phyloP scores from a whole-genome alignment of 2,888 invertebrate genomes.

The Eupithecia subumbrata region DNA sequence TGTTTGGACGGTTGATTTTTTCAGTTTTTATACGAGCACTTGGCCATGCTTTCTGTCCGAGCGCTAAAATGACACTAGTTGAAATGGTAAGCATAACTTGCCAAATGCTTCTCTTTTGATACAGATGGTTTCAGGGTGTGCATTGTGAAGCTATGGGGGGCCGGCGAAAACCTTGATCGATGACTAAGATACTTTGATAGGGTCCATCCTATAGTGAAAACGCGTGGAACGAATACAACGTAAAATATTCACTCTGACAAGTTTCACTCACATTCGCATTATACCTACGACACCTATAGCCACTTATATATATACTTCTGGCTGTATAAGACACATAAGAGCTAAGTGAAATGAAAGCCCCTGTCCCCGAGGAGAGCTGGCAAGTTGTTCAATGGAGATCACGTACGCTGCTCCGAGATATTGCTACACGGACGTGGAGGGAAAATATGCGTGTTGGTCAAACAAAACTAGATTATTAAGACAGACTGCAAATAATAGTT shows the following conservation, averaged over 20 bases:
- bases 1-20: too few species aligned
- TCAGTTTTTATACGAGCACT: too few species aligned
- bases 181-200: too few species aligned
- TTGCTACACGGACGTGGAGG: slow-evolving; percentile 5
- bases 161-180: too few species aligned
- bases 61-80: too few species aligned
- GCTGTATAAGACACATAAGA: background rate
- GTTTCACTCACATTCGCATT: background rate
- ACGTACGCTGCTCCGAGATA: slow-evolving; percentile 26
- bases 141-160: too few species aligned
- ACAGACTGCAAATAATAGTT: background rate
- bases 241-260: background rate
- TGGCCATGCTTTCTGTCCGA: too few species aligned
- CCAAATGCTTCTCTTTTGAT: too few species aligned
- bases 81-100: too few species aligned
- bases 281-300: background rate
- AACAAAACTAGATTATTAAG: background rate
- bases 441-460: background rate
- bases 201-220: too few species aligned
- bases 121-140: too few species aligned
- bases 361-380: background rate
- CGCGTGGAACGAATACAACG: background rate
- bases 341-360: slow-evolving; percentile 18
- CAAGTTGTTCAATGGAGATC: slow-evolving; percentile 21
- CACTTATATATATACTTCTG: background rate